Base-by-base conservation (phyloP, 2,797 vertebrate species). In the Manis javanica region DNA sequence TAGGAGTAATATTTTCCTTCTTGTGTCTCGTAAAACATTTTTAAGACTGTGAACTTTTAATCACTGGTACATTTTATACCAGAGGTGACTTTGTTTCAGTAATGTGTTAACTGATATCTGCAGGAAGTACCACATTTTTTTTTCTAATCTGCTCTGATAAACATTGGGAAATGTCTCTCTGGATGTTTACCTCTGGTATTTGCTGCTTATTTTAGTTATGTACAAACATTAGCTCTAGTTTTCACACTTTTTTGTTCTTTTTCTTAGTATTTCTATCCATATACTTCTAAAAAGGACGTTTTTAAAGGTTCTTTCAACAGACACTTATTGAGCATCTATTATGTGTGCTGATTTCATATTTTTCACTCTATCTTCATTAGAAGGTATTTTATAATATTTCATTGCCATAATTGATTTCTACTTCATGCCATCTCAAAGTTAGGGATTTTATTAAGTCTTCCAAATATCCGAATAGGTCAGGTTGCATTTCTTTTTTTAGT, bases 11-110 rank as follows among this genome's bases (percentile, higher is more conserved):
- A 53, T 74, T 94, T 96, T 94, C 84, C 93, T 96, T 90, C 55
- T 72, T 84, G 11, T 11, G 11, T 88, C 68, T 95, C 66, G 72
- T 90, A 93, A 96, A 90, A 81, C 24, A 87, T 69, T 93, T 96
- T 71, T 71, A 95, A 91, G 87, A 83, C 63, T 59, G 7, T 93
- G 94, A 93, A 95, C 90, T 97, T 92, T 96, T 69, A 92, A 92
- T 83, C 85, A 63, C 51, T 31, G 57, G 57, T 34, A 46, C 10
- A 31, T 94, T 95, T 94, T 87, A 68, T 91, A 66, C 21, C 51
- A 87, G 55, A 42, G 53, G 23, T 61, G 15, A 37, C 49, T 91
- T 93, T 89, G 53, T 93, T 92, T 93, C 29, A 34, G 37, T 81
- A 68, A 90, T 31, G 39, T 64, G 6, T 90, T 77, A 94, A 85